Base-by-base conservation (phyloP, 2,797 vertebrate species). In the Phalloptychus januarius region DNA sequence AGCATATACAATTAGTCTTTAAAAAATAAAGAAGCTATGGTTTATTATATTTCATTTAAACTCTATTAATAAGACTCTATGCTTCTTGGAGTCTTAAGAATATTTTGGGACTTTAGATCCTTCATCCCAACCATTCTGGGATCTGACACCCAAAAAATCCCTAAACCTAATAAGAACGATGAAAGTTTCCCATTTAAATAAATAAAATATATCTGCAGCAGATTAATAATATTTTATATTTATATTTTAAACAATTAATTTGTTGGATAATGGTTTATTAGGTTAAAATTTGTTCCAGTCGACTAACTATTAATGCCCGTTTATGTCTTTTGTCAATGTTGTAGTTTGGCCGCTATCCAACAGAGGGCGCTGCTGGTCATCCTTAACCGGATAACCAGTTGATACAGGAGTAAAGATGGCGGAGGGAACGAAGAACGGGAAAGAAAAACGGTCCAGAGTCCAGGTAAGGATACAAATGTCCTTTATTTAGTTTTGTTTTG, bases 1-100 rank as follows among this genome's bases (percentile, higher is more conserved):
- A 38, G 36, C n/a, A 85, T 69, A 80, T 83, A 33, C 83, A 67
- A 86, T 88, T 88, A 92, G 83, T 33, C 61, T 36, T 74, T 13
- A 79, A 84, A 75, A 20, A 76, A 78, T 79, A 73, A 86, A 81
- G 25, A 81, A 70, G 38, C 33, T 65, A 20, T 3, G 3, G 1
- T 67, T 40, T 67, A 23, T 42, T 69, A 23, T 25, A 31, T 15
- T 38, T 40, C 1, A 7, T 67, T 67, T 11, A 42, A 61, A 36
- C 15, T 63, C 16, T n/a, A 3, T 25, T n/a, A 42, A n/a, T 40
- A 70, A 70, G 25, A 70, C 13, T n/a, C 3, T 0, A 10, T 10
- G 13, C 5, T 67, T 63, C 31, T 63, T 63, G 31, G 18, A 36
- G 28, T 63, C 7, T 63, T 63, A 18, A 5, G 31, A 36, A 33